Evolutionary conservation across 2,888 invertebrate species (phyloP).

Genomic region (Drosophila pseudotalamancana): DNA sequence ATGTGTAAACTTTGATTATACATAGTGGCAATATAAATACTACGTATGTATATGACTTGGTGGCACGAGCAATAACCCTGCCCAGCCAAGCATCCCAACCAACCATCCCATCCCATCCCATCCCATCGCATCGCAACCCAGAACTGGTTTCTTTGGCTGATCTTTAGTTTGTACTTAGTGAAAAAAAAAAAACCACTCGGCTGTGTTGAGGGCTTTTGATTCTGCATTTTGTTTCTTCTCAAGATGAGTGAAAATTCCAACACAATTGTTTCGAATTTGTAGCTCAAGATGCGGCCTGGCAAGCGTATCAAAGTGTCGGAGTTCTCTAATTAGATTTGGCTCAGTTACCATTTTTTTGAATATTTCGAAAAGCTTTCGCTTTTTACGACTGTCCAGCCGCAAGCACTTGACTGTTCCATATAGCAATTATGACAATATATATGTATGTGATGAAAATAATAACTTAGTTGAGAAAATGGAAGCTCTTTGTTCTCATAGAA

Average conservation of each 20-base stretch:
- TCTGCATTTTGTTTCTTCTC: constrained; percentile 36
- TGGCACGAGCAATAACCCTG: constrained; percentile 77
- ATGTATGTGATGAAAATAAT: constrained; percentile 10
- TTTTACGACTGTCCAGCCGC: constrained; percentile 45
- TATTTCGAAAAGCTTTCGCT: constrained; percentile 63
- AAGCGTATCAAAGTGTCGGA: constrained; percentile 59
- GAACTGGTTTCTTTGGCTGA: constrained; percentile 64
- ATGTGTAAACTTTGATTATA: constrained; percentile 59
- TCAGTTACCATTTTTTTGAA: background rate
- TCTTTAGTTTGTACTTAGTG: constrained; percentile 63
- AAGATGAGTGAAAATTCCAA: constrained; percentile 38
- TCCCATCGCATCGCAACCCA: constrained; percentile 31
- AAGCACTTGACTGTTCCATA: constrained; percentile 33
- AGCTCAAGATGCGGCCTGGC: constrained; percentile 25
- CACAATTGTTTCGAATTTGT: constrained; percentile 63
- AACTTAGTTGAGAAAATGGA: constrained; percentile 6
- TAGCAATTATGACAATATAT: constrained; percentile 31
- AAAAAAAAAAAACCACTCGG: constrained; percentile 7
- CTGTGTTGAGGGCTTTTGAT: constrained; percentile 44
- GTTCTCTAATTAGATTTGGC: constrained; percentile 63
- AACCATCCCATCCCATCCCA: too few species aligned
- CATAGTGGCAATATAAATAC: constrained; percentile 61
- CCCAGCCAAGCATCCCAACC: constrained; percentile 19
- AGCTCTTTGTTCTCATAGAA: constrained; percentile 7
- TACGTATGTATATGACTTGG: constrained; percentile 61